Evolutionary conservation across 2,113 vertebrate species (phyloP), one percentile per base, ranked within the genome.

Genomic region (Progne subis): DNA sequence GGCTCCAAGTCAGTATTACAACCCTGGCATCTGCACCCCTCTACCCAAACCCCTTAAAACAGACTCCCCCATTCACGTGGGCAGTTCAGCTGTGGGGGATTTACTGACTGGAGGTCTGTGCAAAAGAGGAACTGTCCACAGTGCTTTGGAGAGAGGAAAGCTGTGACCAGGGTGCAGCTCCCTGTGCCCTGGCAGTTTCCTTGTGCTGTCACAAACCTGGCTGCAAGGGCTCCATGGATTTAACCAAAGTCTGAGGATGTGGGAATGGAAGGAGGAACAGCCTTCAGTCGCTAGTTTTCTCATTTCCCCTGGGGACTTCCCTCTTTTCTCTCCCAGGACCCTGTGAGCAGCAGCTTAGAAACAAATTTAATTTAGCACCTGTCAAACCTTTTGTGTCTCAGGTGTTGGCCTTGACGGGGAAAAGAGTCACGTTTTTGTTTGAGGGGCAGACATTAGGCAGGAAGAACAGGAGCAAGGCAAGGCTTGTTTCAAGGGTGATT

Each of bases 1-100:
- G 12, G 37, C 44, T 91, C 60, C 18, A 2, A 17, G 29, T 0
- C 43, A 29, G 6, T 0, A 6, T 21, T 18, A 29, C 4, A 26
- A 23, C 31, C 31, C 19, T 71, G 17, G 9, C 24, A 34, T 14
- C 29, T 46, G 21, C 25, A 43, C 21, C 26, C 8, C 24, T 39
- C 39, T 63, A 8, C 47, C 9, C 56, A 24, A 63, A 82, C 23
- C 16, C 8, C 23, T 14, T 67, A 1, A 21, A n/a, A 9, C 1
- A 44, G 16, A 8, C n/a, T 6, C 25, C 46, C 49, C 31, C 12
- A 2, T 44, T 70, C 41, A 1, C 25, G 23, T 25, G 52, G 60
- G 65, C 31, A n/a, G 18, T 26, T 93, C 31, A 50, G 9, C 46
- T 68, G 6, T 1, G 6, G 32, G 39, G 5, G 31, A 11, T 82